Evolutionary conservation across 1,140 invertebrate species (phyloP), one percentile per base, ranked within the genome.

Genomic region (Neoseiulus cucumeris): DNA sequence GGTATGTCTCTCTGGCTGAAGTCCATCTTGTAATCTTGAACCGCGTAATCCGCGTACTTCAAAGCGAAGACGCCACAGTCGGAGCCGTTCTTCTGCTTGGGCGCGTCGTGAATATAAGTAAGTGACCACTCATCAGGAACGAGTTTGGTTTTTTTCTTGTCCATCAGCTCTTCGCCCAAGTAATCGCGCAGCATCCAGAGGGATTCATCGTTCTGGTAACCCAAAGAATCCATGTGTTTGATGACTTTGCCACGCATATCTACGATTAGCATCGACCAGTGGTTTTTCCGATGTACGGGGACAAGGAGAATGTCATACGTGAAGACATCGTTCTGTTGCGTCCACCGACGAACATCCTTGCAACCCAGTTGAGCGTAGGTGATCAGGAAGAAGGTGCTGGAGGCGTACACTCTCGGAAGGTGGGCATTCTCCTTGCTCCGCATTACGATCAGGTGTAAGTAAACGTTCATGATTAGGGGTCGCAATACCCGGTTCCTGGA

Each of bases 41-140:
- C 81, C n/a, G 87, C 78, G 75, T 87, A 94, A 75, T 98, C 93
- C 0, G 91, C 91, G 78, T 89, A 95, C 75, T 91, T 94, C 76
- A 91, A 95, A 0, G 90, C 82, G 76, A 98, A 98, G 77, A 98
- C 89, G 2, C 94, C 94, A 76, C 94, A 98, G 75, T 98, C 94
- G 73, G 86, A 89, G n/a, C 91, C 90, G 77, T 98, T 98, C 82
- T 87, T 87, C 77, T 98, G 94, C 70, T 88, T 85, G 0, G 95
- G 95, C 70, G 95, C 91, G 72, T 90, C 83, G 78, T 83, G 65
- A 64, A 79, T 72, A 70, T 79, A 82, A 68, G 84, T 84, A 80
- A 9, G 76, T 30, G 73, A 79, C 84, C 90, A 96, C 7, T 80
- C 81, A 28, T 71, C 78, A 0, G 82, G 82, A 71, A 93, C 82